These are phyloP conservation scores for Dasyurus viverrinus DNA, from an alignment of 2,113 vertebrate genomes.

Conservation along the genomic window DNA sequence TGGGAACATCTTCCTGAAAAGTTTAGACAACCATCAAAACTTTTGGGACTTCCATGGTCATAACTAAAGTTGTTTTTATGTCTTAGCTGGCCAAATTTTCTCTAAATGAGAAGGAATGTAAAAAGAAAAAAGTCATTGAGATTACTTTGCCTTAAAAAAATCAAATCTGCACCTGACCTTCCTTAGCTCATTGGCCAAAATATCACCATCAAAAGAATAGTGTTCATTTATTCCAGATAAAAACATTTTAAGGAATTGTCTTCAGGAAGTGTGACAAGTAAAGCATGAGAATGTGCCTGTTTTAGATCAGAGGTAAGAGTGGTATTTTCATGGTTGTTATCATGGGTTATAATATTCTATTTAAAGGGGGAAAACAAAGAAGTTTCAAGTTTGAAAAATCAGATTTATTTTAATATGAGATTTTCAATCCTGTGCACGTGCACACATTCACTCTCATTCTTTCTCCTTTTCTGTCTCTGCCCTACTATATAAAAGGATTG, in stretches of 20 bases:
- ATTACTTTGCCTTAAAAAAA: not conserved
- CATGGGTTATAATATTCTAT: slow-evolving; percentile 35
- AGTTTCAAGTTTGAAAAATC: slow-evolving; percentile 21
- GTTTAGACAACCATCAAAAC: not conserved
- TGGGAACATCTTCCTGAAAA: slow-evolving; percentile 24
- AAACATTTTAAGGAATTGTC: not conserved
- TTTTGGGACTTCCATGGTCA: not conserved
- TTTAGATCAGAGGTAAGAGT: slow-evolving; percentile 35
- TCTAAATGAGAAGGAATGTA: not conserved
- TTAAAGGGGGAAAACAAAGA: not conserved
- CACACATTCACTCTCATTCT: not conserved
- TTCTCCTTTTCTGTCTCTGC: slow-evolving; percentile 63
- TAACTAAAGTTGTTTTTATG: not conserved
- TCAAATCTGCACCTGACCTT: not conserved
- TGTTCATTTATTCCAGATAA: not conserved
- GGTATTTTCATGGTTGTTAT: not conserved
- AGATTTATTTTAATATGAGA: slow-evolving; percentile 42
- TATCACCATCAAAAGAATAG: not conserved
- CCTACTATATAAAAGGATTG: slow-evolving; percentile 72
- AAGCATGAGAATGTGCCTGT: not conserved
- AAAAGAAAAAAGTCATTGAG: not conserved
- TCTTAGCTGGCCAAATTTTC: not conserved
- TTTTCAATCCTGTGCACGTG: slow-evolving; percentile 20
- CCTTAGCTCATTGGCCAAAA: not conserved
- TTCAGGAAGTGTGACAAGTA: not conserved